Evolutionary conservation across 2,888 invertebrate genomes (phyloP), one percentile per base, ranked within the genome.

Genomic region (Capitulum mitella): DNA sequence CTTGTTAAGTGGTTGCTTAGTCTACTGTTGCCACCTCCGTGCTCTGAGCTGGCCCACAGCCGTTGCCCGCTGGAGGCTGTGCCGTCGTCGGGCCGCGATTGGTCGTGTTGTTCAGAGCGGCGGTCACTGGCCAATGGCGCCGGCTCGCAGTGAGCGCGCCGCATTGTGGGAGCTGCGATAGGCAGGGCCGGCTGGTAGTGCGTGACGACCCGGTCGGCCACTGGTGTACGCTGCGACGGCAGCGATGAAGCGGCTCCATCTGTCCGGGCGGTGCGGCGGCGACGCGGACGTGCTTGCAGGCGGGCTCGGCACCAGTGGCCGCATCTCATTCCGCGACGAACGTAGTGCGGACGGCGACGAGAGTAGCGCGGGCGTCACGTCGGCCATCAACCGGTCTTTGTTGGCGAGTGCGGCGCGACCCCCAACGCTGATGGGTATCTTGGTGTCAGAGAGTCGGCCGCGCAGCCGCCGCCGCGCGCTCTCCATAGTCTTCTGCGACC

Each of bases 401-500:
- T 46, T 64, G 46, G 32, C 48, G 76, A 29, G 40, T 70, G n/a
- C 51, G 74, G 70, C 78, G 80, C 32, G 81, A 79, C 76, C 51
- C 80, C 10, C 80, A 79, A 54, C 61, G 70, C 14, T 12, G 51
- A 16, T 46, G 29, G 12, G 58, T n/a, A 29, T 19, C 46, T 46
- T 64, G 37, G 61, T 48, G 64, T 22, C 40, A 43, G 34, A 61
- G 37, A 26, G 29, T 37, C 37, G 78, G 77, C 8, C 74, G 77
- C 37, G 54, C 78, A n/a, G 78, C 76, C 76, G 79, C 77, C 58
- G 74, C 74, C 78, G n/a, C 79, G 2, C 89, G 92, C 77, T 89
- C 90, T 81, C 91, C 93, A 85, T 90, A 95, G 37, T 95, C 95
- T 84, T 95, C 95, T 78, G 93, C 90, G 84, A 95, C 95, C 74